Conservation (phyloP, 2,888 invertebrate species). For the Dryobota labecula region DNA sequence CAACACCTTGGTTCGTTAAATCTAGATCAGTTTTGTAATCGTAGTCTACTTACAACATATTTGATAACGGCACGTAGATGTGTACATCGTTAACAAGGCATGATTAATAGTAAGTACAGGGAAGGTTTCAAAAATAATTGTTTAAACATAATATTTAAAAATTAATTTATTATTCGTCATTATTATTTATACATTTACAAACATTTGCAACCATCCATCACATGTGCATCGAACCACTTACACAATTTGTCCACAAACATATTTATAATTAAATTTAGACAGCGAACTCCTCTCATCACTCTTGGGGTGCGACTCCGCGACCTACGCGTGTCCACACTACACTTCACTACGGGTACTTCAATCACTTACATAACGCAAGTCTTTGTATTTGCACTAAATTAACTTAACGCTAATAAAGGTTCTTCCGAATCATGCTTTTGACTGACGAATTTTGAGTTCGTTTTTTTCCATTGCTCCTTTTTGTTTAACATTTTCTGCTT, state of each 20-base stretch:
- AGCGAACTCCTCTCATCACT: conserved; percentile 79
- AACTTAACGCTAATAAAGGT: conserved; percentile 93
- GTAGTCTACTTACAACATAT: conserved; percentile 64
- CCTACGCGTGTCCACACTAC: conserved; percentile 71
- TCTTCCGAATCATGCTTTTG: conserved; percentile 90
- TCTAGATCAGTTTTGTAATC: conserved; percentile 64
- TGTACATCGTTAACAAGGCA: conserved; percentile 55
- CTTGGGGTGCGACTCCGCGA: conserved; percentile 65
- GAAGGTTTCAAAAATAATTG: conserved; percentile 58
- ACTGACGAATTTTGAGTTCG: conserved; percentile 80
- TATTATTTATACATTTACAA: conserved; percentile 71
- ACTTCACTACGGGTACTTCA: conserved; percentile 75
- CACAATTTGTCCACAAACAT: conserved; percentile 73
- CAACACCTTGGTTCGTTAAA: conserved; percentile 58
- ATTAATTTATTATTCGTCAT: conserved; percentile 84
- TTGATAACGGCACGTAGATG: conserved; percentile 49
- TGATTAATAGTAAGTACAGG: conserved; percentile 15
- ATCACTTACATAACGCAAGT: conserved; percentile 86
- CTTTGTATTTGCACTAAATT: conserved; percentile 85
- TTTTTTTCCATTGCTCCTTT: conserved; percentile 87
- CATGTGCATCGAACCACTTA: conserved; percentile 66
- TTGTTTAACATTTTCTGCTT: conserved; percentile 84
- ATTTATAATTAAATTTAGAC: conserved; percentile 80
- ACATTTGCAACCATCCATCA: conserved; percentile 76
- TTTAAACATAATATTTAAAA: conserved; percentile 65